phyloP scores from a whole-genome alignment of 2,888 invertebrate species.

The Drosophila putrida region DNA sequence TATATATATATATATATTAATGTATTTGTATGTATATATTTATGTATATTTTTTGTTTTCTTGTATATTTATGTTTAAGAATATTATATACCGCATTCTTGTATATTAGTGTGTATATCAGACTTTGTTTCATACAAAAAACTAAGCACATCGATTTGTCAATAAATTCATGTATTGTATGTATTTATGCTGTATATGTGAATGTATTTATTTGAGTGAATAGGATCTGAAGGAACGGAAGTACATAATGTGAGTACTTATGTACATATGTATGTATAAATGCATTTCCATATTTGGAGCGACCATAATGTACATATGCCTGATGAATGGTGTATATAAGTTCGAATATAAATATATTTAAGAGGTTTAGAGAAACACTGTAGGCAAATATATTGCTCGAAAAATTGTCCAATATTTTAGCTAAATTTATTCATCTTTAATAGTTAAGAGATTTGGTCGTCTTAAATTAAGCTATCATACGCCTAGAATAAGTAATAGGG shows the following conservation, averaged over 20 bases:
- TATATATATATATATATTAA: constrained; percentile 26
- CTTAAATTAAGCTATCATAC: constrained; percentile 57
- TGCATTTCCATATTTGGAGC: neutral
- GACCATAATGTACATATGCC: neutral
- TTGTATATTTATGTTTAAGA: constrained; percentile 82
- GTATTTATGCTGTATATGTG: constrained; percentile 36
- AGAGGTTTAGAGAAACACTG: constrained; percentile 74
- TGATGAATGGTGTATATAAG: constrained; percentile 4
- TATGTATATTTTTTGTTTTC: constrained; percentile 40
- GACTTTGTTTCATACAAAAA: constrained; percentile 82
- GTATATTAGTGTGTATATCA: constrained; percentile 83
- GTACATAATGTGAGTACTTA: constrained; percentile 8
- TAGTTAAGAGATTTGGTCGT: constrained; percentile 61
- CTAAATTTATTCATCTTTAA: constrained; percentile 49
- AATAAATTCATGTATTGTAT: constrained; percentile 78
- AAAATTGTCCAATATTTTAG: constrained; percentile 63
- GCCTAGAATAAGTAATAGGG: constrained; percentile 45
- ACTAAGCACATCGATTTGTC: constrained; percentile 81
- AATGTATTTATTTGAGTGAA: constrained; percentile 35
- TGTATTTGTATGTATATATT: constrained; percentile 36
- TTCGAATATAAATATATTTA: constrained; percentile 45
- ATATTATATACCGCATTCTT: constrained; percentile 76
- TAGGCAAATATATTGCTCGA: constrained; percentile 80
- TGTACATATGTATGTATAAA: neutral
- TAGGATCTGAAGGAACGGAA: constrained; percentile 28